A percentile compares a stretch with the other conserved stretches of the same genome.
phyloP scores from a whole-genome alignment of 1,140 invertebrate genomes.

The Nephotettix cincticeps region DNA sequence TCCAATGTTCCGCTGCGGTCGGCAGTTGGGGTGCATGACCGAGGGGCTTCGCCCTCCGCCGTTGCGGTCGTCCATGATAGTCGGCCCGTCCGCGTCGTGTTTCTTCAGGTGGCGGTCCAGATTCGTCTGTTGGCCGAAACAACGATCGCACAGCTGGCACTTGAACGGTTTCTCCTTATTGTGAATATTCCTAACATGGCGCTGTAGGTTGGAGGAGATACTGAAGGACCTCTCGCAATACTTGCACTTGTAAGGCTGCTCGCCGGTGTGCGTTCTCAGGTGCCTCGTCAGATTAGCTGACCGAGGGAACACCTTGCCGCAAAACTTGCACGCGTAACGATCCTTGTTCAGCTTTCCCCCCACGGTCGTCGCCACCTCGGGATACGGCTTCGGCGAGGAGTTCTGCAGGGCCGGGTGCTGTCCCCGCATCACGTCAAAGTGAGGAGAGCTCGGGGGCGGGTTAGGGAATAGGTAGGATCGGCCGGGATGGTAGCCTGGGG shows the following conservation, averaged over 20 bases:
- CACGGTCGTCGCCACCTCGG: conserved; percentile 41
- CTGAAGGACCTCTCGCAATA: conserved; percentile 98
- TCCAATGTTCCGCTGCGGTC: conserved; percentile 46
- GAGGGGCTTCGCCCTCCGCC: conserved; percentile 48
- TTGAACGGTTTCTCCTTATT: conserved; percentile 94
- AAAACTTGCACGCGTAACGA: conserved; percentile 97
- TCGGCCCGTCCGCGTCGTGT: conserved; percentile 88
- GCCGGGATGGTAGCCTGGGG: conserved; percentile 46
- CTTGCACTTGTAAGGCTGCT: conserved; percentile 97
- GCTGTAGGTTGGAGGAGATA: conserved; percentile 97
- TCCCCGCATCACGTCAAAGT: conserved; percentile 46
- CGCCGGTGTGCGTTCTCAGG: conserved; percentile 96
- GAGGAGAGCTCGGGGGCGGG: conserved; percentile 44
- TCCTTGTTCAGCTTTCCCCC: conserved; percentile 53
- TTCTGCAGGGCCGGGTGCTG: conserved; percentile 40
- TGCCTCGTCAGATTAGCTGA: conserved; percentile 97
- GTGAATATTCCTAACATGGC: conserved; percentile 99
- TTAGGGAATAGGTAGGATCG: conserved; percentile 48
- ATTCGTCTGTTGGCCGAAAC: conserved; percentile 98
- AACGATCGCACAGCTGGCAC: conserved; percentile 81
- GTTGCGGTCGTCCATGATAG: conserved; percentile 62
- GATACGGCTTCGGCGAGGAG: conserved; percentile 17
- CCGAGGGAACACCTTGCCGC: conserved; percentile 97
- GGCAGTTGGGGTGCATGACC: conserved; percentile 48
- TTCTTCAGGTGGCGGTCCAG: conserved; percentile 96